phyloP scores from a whole-genome alignment of 2,113 vertebrate genomes.

The Orycteropus afer region DNA sequence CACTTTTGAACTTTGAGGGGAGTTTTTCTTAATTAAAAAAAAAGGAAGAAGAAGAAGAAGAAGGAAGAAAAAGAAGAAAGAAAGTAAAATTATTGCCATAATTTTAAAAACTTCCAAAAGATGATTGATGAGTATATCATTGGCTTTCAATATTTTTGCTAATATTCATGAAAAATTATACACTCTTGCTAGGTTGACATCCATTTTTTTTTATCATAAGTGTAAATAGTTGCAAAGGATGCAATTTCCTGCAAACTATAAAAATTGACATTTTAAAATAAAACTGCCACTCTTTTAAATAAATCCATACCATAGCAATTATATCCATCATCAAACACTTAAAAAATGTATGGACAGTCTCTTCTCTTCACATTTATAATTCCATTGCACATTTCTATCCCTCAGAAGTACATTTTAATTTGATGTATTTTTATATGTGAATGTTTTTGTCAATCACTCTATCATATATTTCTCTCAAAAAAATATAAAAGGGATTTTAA shows the following conservation, averaged over 20 bases:
- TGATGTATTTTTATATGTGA: slow-evolving; percentile 19
- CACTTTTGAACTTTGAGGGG: too few relatives aligned
- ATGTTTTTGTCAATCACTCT: not conserved
- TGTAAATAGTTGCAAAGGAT: slow-evolving; percentile 24
- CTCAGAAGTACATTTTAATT: slow-evolving; percentile 2
- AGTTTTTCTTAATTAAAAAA: too few relatives aligned
- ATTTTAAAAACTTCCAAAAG: not conserved
- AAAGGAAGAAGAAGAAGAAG: too few relatives aligned
- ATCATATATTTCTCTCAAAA: slow-evolving; percentile 22
- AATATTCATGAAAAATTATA: not conserved
- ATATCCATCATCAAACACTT: not conserved
- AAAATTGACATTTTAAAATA: slow-evolving; percentile 39
- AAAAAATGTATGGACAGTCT: not conserved
- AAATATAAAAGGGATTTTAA: not conserved
- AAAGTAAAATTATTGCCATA: not conserved
- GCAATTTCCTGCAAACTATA: not conserved
- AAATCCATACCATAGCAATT: slow-evolving; percentile 12
- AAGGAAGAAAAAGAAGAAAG: not conserved
- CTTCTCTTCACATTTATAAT: not conserved
- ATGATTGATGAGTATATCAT: not conserved
- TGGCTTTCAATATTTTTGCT: not conserved
- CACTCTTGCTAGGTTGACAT: not conserved
- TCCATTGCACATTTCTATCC: not conserved
- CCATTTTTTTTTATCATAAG: not conserved
- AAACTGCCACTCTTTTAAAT: slow-evolving; percentile 25